Evolutionary conservation across 2,797 vertebrate genomes (phyloP), one percentile per base, ranked within the genome.

Genomic region (Aldrovandia affinis): DNA sequence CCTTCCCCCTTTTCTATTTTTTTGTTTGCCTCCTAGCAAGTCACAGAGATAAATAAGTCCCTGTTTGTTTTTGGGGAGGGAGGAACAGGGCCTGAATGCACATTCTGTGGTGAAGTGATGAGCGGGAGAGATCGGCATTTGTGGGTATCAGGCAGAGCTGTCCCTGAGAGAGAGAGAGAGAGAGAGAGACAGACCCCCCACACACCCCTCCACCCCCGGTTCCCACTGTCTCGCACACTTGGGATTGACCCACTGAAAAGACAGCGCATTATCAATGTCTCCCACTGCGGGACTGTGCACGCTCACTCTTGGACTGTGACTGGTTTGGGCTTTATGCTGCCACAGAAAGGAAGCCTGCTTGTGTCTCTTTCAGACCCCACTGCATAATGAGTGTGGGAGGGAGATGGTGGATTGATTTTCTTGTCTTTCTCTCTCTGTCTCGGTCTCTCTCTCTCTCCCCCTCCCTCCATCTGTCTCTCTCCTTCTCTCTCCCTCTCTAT

Each of bases 11-110:
- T 39, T 82, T 30, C 15, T 7, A 36, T 50, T 82, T 54, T 89
- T 90, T 89, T 93, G 92, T 92, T 92, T 88, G 87, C 84, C 84
- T 87, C 81, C 85, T 87, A 81, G 68, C 85, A 3, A n/a, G 73
- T 18, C 36, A 10, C 20, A 9, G 39, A 77, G 73, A 77, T 44
- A 28, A 77, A 28, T 6, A 12, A n/a, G 42, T 47, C 20, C 42
- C 73, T 77, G 73, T 77, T 12, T 77, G 2, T 47, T 77, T 77
- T 77, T 77, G 22, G 42, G 55, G n/a, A 20, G 28, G 77, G 39
- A 39, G 65, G 47, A 57, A 20, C 20, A 22, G 7, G 25, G 52
- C 25, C 78, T 84, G 47, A 84, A 84, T 70, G 63, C 44, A 1
- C 30, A 47, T 63, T 42, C 47, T 84, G 65, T 79, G 9, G 18